Percentiles rank a stretch among this genome's conserved stretches.
Conservation (phyloP, 2,888 invertebrate genomes). For the Blera fallax region DNA sequence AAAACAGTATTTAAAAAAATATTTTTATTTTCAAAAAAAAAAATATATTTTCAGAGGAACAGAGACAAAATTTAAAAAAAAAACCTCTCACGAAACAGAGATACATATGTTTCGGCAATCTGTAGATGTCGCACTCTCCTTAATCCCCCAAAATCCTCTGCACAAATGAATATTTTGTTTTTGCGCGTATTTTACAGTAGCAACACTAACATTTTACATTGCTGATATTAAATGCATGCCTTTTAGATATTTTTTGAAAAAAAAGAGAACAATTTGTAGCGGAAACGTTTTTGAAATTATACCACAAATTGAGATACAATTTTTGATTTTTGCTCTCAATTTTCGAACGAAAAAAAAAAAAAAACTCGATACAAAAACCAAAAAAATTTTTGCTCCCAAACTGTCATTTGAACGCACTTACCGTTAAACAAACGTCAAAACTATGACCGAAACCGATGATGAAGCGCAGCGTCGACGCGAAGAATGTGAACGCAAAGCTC, state of each 20-base stretch:
- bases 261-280: slow-evolving; percentile 10
- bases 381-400: slow-evolving; percentile 26
- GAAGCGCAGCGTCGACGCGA: slow-evolving; percentile 88
- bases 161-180: slow-evolving; percentile 69
- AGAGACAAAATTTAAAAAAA: not conserved
- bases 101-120: slow-evolving; percentile 23
- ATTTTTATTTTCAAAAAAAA: not conserved
- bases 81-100: slow-evolving; percentile 21
- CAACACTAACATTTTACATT: slow-evolving; percentile 21
- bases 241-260: slow-evolving; percentile 39
- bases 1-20: not conserved
- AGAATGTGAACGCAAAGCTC: slow-evolving; percentile 95
- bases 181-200: slow-evolving; percentile 33
- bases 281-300: slow-evolving; percentile 29
- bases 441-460: slow-evolving; percentile 78
- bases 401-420: slow-evolving; percentile 41
- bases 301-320: slow-evolving; percentile 57
- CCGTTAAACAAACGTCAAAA: slow-evolving; percentile 9
- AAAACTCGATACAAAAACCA: slow-evolving; percentile 15
- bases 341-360: slow-evolving; percentile 32
- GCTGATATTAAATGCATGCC: slow-evolving; percentile 20
- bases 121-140: slow-evolving; percentile 55
- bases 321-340: slow-evolving; percentile 70
- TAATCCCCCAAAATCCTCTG: not conserved
- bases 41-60: slow-evolving; percentile 58